phyloP scores from a whole-genome alignment of 1,140 invertebrate genomes.

The Physella acuta region DNA sequence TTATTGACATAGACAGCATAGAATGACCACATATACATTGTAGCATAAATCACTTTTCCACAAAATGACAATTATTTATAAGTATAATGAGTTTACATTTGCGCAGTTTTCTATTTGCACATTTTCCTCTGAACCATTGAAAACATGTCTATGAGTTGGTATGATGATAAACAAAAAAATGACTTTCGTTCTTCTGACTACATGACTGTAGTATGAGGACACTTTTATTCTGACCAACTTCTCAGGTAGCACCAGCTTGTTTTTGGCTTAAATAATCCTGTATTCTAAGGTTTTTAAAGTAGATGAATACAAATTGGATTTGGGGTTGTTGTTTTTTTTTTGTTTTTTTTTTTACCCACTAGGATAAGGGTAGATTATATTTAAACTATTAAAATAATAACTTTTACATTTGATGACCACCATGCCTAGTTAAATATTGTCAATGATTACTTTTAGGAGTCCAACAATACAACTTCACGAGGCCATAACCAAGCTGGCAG shows the following conservation, averaged over 20 bases:
- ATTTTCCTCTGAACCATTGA: too few species aligned
- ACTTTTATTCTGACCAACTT: neutral
- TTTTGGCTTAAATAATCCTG: neutral
- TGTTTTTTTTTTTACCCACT: too few species aligned
- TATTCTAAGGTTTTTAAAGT: neutral
- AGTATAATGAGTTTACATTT: too few species aligned
- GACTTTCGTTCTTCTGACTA: constrained; percentile 15
- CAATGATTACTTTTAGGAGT: constrained; percentile 22
- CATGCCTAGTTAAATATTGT: too few species aligned
- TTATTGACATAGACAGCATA: too few species aligned
- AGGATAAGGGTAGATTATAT: too few species aligned
- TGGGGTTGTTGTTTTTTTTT: neutral
- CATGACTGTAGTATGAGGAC: constrained; percentile 3
- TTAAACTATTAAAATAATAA: too few species aligned
- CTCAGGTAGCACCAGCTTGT: neutral
- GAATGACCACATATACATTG: too few species aligned
- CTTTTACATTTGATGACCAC: too few species aligned
- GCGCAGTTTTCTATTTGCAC: too few species aligned
- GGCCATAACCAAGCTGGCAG: constrained; percentile 10
- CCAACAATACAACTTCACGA: constrained; percentile 14
- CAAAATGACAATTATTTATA: too few species aligned
- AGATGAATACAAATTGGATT: neutral
- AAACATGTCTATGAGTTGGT: too few species aligned
- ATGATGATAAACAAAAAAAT: neutral
- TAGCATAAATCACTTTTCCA: neutral